A percentile compares a stretch with the other conserved stretches of the same genome.
These are phyloP conservation scores for Cercopithecus hamlyni DNA, from an alignment of 2,797 vertebrate genomes.

Conservation along the genomic window DNA sequence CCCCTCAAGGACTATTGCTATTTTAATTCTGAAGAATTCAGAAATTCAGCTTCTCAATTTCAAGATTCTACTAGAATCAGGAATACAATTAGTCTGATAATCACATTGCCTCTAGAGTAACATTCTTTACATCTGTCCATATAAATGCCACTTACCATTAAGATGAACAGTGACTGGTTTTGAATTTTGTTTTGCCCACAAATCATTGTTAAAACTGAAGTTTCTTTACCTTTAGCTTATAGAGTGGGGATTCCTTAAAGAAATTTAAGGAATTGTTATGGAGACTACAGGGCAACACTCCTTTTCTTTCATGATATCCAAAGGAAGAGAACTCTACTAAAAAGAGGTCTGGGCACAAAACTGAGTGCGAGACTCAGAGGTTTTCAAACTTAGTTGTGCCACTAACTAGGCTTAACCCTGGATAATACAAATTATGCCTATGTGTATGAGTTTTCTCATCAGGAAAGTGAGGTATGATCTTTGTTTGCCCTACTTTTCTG, in stretches of 20 bases:
- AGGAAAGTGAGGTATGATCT: not conserved
- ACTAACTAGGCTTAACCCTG: slow-evolving; percentile 12
- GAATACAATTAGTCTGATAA: slow-evolving; percentile 54
- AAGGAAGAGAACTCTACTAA: slow-evolving; percentile 45
- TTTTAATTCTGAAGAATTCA: slow-evolving; percentile 29
- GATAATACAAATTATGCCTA: not conserved
- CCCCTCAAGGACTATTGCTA: not conserved
- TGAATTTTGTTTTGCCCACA: slow-evolving; percentile 40
- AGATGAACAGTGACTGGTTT: slow-evolving; percentile 21
- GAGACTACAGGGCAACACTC: not conserved
- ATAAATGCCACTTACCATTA: slow-evolving; percentile 1
- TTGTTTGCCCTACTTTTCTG: not conserved
- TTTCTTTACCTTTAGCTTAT: not conserved
- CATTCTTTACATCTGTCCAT: slow-evolving; percentile 21
- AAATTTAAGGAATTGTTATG: slow-evolving; percentile 14
- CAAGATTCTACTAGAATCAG: slow-evolving; percentile 31
- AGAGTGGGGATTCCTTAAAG: not conserved
- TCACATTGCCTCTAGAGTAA: not conserved
- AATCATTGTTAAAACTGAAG: slow-evolving; percentile 26
- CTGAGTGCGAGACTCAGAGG: not conserved
- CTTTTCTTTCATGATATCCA: slow-evolving; percentile 18
- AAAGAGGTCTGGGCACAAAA: not conserved
- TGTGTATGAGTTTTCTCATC: not conserved
- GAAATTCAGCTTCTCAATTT: slow-evolving; percentile 21
- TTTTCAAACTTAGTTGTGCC: slow-evolving; percentile 14